Evolutionary conservation across 2,888 invertebrate species (phyloP), one percentile per base, ranked within the genome.

Genomic region (Hylaea fasciaria): DNA sequence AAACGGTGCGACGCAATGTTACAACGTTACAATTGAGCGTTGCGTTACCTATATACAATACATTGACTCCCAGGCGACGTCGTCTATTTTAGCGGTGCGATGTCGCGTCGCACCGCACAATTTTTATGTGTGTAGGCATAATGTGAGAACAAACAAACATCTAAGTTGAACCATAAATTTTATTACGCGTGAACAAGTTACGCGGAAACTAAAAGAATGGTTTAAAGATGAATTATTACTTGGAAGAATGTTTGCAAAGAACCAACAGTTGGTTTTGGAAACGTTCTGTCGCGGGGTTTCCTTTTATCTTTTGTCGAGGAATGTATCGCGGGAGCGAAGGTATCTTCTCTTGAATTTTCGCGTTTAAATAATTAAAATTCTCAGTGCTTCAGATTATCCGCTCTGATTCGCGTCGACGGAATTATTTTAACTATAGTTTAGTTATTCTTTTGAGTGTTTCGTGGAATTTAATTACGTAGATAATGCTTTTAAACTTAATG

Each of bases 91-190:
- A 5, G 22, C 22, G 22, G 22, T 3, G 22, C 22, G 22, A 22
- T 5, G 22, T 22, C 22, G 22, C 5, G 5, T 22, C 22, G 5
- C 22, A 22, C 5, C 22, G 22, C 22, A 22, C 22, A 2, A 5
- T 5, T 22, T 22, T 22, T 22, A 22, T 22, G 22, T 22, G 22
- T 22, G 22, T 22, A 3, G 22, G 22, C 22, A 22, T 5, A 43
- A 57, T 56, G 45, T 32, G 17, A 55, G 41, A 37, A 48, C 50
- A 45, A 64, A 65, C 58, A 62, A 62, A 73, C 71, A 71, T 68
- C 66, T 59, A 77, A 81, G 72, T 80, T 74, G 54, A 66, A 68
- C 67, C 73, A 77, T 80, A 83, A 81, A 81, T 82, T 74, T 71
- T 72, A 70, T 73, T 71, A 72, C 72, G 61, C 64, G 69, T 62